Conservation (phyloP, 2,113 vertebrate genomes). For the Crotalus helleri region DNA sequence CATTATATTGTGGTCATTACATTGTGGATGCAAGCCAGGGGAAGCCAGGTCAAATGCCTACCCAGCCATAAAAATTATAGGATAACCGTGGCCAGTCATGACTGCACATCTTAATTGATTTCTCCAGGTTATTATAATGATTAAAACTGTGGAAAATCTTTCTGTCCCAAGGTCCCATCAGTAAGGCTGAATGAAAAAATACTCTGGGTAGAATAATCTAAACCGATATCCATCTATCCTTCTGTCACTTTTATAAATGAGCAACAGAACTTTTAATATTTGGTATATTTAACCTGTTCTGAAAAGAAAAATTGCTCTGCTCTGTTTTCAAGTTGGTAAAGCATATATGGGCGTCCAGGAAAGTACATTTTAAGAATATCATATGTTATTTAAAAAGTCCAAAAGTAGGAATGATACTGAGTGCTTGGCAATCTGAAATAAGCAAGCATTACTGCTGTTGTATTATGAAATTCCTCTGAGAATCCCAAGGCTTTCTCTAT, state of each 20-base stretch:
- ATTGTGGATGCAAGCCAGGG: neutral
- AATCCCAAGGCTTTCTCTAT: constrained; percentile 55
- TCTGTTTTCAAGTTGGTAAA: constrained; percentile 51
- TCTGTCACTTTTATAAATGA: constrained; percentile 46
- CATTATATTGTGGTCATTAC: neutral
- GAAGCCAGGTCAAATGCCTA: neutral
- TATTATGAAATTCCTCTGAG: constrained; percentile 54
- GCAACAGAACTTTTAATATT: constrained; percentile 50
- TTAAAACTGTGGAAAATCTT: neutral
- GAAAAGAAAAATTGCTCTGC: constrained; percentile 47
- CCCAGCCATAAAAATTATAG: neutral
- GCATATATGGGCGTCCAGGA: constrained; percentile 27
- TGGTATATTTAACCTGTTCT: constrained; percentile 44
- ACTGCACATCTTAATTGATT: neutral
- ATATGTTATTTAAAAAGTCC: constrained; percentile 4
- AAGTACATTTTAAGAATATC: neutral
- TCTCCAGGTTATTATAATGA: neutral
- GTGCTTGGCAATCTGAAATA: constrained; percentile 41
- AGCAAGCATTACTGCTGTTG: constrained; percentile 36
- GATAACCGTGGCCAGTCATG: neutral
- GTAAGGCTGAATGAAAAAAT: neutral
- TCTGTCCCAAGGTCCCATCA: neutral
- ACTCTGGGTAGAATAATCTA: neutral
- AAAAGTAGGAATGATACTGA: neutral
- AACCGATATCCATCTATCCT: constrained; percentile 35